Base-by-base conservation (phyloP, 1,140 invertebrate species). In the Calliphora vicina region DNA sequence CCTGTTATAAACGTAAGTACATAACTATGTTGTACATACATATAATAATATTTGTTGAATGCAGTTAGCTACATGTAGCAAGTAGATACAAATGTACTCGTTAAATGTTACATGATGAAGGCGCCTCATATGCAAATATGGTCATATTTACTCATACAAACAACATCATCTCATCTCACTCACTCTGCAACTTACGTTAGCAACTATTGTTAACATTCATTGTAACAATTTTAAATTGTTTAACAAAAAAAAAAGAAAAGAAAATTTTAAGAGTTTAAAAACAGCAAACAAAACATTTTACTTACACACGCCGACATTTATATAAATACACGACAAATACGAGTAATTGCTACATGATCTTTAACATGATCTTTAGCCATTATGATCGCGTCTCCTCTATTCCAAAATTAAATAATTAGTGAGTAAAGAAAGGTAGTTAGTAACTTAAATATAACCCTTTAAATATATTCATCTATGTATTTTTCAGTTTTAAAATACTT, bases 151-250 rank as follows among this genome's bases (percentile, higher is more conserved):
- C 61, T 23, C 61, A 12, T n/a, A 67, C 20, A 57, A 17, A 67
- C 20, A 57, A 17, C 35, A 35, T 35, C 35, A 35, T 35, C 5
- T 35, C 35, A 6, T 10, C 13, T n/a, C 6, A 57, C 15, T 15
- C 12, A 6, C 6, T 2, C 50, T 15, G 15, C 50, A 57, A 57
- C 15, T 17, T 17, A 35, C 10, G 10, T 35, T 5, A 57, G n/a
- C 50, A n/a, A 23, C 20, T 23, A 23, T 67, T 67, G 61, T 67
- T 25, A 25, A 10, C 9, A 50, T 9, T 25, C 9, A 23, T 67
- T 67, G 61, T 67, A 67, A 67, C n/a, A 67, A 15, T 57, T 67
- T 67, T 67, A 67, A 67, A 67, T n/a, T 20, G n/a, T 67, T 67
- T 67, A 23, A 57, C 35, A 2, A 10, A 1, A 35, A 35, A 35